Base-by-base conservation (phyloP, 2,797 vertebrate species). In the Rallus crepitans region DNA sequence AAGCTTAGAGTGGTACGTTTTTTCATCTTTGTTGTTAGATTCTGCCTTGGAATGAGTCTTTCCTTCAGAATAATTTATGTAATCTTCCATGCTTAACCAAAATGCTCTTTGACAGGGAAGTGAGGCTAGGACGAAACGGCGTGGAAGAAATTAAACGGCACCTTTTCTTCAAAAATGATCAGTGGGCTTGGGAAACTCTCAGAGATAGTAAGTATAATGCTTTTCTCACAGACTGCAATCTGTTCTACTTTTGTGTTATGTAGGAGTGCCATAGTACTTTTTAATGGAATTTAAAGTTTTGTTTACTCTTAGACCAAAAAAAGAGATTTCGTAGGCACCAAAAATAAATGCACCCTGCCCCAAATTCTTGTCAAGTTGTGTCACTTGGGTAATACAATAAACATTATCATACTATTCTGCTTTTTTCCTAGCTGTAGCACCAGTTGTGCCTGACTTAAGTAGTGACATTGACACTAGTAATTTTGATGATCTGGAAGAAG, bases 391-490 rank as follows among this genome's bases (percentile, higher is more conserved):
- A n/a, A 37, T 65, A n/a, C 3, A 45, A 7, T 61, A 6, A 39
- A 81, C 9, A 3, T 75, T 39, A 21, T 23, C 4, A 1, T 83
- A 7, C 23, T 47, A 1, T 64, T 75, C 63, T 87, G 31, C 39
- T 64, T 95, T 96, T 28, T 90, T 92, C 95, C 75, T 94, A 99
- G 99, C 99, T 95, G 99, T 99, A 59, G 99, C 99, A 73, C 99
- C 99, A 20, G 99, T 99, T 66, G 99, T 99, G 83, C 99, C 99
- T 55, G 99, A 99, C 96, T 98, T 99, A 95, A 99, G 99, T 98
- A 99, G 99, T 94, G 99, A 99, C 96, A 98, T 98, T 30, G 99
- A 99, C 98, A 99, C 99, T 85, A 99, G 99, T 98, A 99, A 99
- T 98, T 99, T 99, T 96, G 99, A 99, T 87, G 99, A 99, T 94